Evolutionary conservation across 1,140 invertebrate genomes (phyloP).

Genomic region (Pogonomyrmex californicus): DNA sequence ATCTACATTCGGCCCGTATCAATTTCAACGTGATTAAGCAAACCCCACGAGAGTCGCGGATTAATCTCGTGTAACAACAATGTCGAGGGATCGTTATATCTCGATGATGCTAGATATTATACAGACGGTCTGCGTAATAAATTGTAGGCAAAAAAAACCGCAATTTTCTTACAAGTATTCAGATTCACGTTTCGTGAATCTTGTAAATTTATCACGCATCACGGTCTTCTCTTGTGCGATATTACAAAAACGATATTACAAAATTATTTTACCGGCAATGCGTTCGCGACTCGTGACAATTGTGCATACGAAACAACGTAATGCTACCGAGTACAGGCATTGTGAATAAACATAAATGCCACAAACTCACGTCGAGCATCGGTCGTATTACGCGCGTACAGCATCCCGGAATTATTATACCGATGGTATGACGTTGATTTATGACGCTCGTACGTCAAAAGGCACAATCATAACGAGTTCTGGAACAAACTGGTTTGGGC

Average conservation of each 20-base stretch:
- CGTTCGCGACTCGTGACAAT: neutral
- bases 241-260: neutral
- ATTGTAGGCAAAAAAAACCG: too few species aligned
- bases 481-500: constrained; percentile 50
- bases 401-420: constrained; percentile 29
- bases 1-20: neutral
- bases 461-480: constrained; percentile 37
- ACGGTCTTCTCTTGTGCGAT: too few species aligned
- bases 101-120: neutral
- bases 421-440: constrained; percentile 25
- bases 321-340: neutral
- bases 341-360: constrained; percentile 24
- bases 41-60: neutral
- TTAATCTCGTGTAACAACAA: neutral
- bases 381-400: neutral
- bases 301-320: neutral
- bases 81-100: neutral
- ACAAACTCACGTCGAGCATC: neutral
- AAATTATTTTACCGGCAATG: neutral
- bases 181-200: neutral
- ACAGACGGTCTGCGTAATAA: neutral
- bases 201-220: constrained; percentile 13
- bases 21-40: constrained; percentile 5
- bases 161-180: too few species aligned
- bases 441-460: constrained; percentile 37